These are phyloP conservation scores for Piprites chloris DNA, from an alignment of 2,113 vertebrate species.

Conservation along the genomic window DNA sequence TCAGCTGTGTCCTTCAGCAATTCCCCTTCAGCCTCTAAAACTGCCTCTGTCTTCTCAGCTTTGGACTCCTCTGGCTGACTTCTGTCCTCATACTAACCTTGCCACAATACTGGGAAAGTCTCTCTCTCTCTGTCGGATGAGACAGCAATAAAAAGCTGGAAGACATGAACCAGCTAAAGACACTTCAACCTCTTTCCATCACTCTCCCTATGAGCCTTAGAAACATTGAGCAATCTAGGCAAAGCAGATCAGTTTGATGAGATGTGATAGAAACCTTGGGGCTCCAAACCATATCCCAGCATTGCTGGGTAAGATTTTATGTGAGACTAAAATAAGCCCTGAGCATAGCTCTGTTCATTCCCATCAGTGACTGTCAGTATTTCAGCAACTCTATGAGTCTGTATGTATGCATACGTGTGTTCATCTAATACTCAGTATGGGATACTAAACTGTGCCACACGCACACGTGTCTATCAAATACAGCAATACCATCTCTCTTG, in stretches of 20 bases:
- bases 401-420: background rate
- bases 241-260: background rate
- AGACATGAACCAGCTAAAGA: background rate
- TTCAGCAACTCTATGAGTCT: background rate
- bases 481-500: background rate
- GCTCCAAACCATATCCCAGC: background rate
- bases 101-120: background rate
- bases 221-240: background rate
- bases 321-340: background rate
- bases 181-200: background rate
- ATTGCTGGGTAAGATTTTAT: background rate
- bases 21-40: background rate
- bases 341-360: background rate
- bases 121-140: background rate
- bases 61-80: constrained; percentile 1
- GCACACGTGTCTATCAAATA: background rate
- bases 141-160: background rate
- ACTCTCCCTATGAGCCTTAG: background rate
- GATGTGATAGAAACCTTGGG: background rate
- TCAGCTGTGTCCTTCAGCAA: background rate
- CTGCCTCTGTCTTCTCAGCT: background rate
- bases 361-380: background rate
- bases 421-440: background rate
- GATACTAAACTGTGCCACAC: background rate
- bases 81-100: constrained; percentile 9